These are phyloP conservation scores for Hemibagrus wyckioides DNA, from an alignment of 2,113 vertebrate genomes.

Conservation along the genomic window DNA sequence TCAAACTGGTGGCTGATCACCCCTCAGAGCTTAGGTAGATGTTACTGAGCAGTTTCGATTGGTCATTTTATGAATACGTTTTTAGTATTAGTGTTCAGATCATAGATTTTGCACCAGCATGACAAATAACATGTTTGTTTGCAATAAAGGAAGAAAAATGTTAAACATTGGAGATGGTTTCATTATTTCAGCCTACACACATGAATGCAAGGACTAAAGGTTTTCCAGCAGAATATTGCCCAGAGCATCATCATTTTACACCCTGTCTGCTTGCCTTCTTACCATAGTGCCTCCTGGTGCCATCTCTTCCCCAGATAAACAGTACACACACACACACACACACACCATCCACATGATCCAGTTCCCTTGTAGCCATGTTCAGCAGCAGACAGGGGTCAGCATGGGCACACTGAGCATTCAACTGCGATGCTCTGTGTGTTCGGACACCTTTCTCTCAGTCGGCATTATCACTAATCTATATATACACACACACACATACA, in stretches of 20 bases:
- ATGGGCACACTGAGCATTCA: too few relatives aligned
- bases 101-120: slow-evolving; percentile 46
- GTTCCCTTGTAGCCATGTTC: too few relatives aligned
- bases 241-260: too few relatives aligned
- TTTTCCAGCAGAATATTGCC: too few relatives aligned
- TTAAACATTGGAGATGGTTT: not conserved
- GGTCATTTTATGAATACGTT: slow-evolving; percentile 36
- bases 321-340: not conserved
- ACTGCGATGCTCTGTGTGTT: too few relatives aligned
- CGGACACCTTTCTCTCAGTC: too few relatives aligned
- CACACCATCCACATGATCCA: not conserved
- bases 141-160: slow-evolving; percentile 43
- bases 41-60: slow-evolving; percentile 7
- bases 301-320: too few relatives aligned
- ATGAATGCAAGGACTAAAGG: not conserved
- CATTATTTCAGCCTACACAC: not conserved
- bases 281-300: too few relatives aligned
- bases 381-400: too few relatives aligned
- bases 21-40: slow-evolving; percentile 30
- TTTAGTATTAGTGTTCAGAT: slow-evolving; percentile 32
- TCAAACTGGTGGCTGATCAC: not conserved
- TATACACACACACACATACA: not conserved
- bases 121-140: slow-evolving; percentile 30
- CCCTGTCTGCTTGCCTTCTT: too few relatives aligned
- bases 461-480: not conserved